Base-by-base conservation (phyloP, 1,140 invertebrate species). In the Drosophila nasuta region DNA sequence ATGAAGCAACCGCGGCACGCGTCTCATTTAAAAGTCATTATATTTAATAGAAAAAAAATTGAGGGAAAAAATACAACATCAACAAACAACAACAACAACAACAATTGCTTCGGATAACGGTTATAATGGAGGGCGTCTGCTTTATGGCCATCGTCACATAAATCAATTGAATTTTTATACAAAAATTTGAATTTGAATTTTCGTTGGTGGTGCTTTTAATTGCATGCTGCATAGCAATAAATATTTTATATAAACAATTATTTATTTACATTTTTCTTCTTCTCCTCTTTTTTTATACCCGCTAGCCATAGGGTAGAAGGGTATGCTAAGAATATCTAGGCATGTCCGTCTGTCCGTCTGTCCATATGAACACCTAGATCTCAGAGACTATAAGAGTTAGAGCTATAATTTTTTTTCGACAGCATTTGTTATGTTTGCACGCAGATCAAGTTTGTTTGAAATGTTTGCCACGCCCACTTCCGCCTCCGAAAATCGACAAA, bases 1-100 rank as follows among this genome's bases (percentile, higher is more conserved):
- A 51, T 56, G 30, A 46, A 67, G 72, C 66, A 70, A 43, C 72
- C 45, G 30, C 43, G 77, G 74, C 81, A 85, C 82, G 81, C 81
- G 78, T 69, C 81, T 86, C 81, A 85, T 85, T 85, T 85, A 85
- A 85, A 85, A 86, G 75, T 86, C 81, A 85, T 85, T 81, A 77
- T 25, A 69, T 51, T 66, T 64, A 77, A 85, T 85, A 85, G 82
- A 77, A 74, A 45, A 51, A 73, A 43, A 13, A 20, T 25, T 33
- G 8, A 33, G 41, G 54, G 58, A 38, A 57, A 74, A 10, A 38
- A 41, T 20, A 20, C 49, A 60, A 13, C 13, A 57, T 25, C 20
- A 25, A 25, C 17, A 62, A 59, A 41, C 43, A 56, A 48, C 17
- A 62, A 28, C 20, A 49, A 51, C 20, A 52, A 59, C 64, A 68